Evolutionary conservation across 2,888 invertebrate species (phyloP), one percentile per base, ranked within the genome.

Genomic region (Hypselothyrea guttata): DNA sequence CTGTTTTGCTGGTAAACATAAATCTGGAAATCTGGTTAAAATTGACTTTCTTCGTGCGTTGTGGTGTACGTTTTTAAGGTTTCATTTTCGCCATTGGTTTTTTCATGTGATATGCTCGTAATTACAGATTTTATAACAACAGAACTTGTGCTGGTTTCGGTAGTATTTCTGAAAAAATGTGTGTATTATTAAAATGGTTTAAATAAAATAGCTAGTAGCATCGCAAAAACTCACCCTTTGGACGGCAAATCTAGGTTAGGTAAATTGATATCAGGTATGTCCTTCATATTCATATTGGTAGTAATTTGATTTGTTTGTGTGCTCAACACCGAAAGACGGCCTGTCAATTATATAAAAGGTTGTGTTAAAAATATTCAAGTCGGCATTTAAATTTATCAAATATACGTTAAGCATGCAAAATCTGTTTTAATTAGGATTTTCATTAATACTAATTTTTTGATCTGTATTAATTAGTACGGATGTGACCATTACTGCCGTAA

Each of bases 111-210:
- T 76, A 90, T 86, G 68, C 84, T 90, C 34, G 90, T 90, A 18
- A 90, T 90, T 18, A 89, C 84, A 4, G 90, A 90, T 84, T 90
- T 90, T 12, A 90, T 90, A 16, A 90, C 87, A 15, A 90, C 89
- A n/a, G 90, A 89, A 72, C 88, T 90, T 40, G 88, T 88, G 69
- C 71, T 88, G 11, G 89, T 87, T 73, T 90, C 90, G 11, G 87
- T 88, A 8, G 89, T 89, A 57, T 89, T 89, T 42, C 90, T 89
- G 59, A 42, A 70, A 68, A 55, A 30, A 13, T 48, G 8, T 2
- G 12, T 15, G 22, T 0, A 11, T n/a, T 40, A 18, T 9, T 28
- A 11, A 3, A 22, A n/a, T 12, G 31, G 7, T 37, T 37, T 12
- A 9, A n/a, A n/a, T n/a, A n/a, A n/a, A n/a, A n/a, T n/a, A n/a